phyloP scores from a whole-genome alignment of 2,888 invertebrate species.

The Epirrhoe tristata region DNA sequence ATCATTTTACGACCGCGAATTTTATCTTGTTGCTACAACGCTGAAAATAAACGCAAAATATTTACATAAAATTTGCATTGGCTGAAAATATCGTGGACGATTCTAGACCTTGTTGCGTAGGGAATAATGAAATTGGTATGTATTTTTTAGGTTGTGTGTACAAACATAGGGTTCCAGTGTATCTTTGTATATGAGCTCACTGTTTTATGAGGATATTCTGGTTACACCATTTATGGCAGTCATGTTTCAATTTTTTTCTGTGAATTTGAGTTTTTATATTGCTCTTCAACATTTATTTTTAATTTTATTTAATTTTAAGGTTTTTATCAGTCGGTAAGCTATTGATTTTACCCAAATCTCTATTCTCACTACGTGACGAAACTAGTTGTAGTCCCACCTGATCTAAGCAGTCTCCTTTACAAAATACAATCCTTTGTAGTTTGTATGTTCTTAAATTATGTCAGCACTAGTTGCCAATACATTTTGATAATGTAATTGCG shows the following conservation, averaged over 20 bases:
- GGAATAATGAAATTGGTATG: constrained; percentile 51
- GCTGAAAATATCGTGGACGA: constrained; percentile 50
- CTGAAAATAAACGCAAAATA: constrained; percentile 69
- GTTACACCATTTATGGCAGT: constrained; percentile 53
- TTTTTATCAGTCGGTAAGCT: neutral
- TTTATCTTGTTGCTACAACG: constrained; percentile 71
- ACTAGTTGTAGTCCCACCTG: neutral
- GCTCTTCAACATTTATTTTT: no score
- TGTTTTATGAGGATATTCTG: constrained; percentile 66
- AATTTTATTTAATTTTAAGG: neutral
- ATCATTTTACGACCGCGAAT: constrained; percentile 72
- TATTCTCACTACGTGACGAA: neutral
- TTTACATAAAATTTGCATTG: constrained; percentile 65
- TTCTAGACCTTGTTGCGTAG: constrained; percentile 57
- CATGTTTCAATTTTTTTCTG: constrained; percentile 51
- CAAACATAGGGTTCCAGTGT: constrained; percentile 69
- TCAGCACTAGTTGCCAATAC: no score
- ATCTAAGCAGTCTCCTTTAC: neutral
- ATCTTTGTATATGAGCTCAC: constrained; percentile 67
- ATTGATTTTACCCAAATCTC: neutral
- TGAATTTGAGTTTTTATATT: constrained; percentile 36
- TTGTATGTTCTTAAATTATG: no score
- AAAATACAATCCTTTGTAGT: neutral
- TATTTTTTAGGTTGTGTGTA: constrained; percentile 64
- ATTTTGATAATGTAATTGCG: no score